Evolutionary conservation across 2,888 invertebrate species (phyloP).

Genomic region (Drosophila lutescens): DNA sequence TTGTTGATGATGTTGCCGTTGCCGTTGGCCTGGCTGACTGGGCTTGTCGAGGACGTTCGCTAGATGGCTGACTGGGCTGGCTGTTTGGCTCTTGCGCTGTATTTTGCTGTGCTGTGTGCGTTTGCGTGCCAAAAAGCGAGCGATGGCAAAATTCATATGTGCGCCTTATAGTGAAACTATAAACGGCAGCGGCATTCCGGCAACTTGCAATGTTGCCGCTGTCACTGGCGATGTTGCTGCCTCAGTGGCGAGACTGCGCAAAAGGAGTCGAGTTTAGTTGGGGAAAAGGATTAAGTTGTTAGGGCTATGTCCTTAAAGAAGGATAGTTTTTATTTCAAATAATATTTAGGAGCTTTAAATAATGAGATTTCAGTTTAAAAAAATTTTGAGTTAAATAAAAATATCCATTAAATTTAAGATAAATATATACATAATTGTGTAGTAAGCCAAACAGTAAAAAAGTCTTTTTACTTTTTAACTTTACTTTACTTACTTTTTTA

Average conservation of each 20-base stretch:
- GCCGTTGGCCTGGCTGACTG: slow-evolving; percentile 47
- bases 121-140: slow-evolving; percentile 72
- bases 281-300: slow-evolving; percentile 44
- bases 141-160: slow-evolving; percentile 71
- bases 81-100: slow-evolving; percentile 37
- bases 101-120: slow-evolving; percentile 50
- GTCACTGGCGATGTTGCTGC: slow-evolving; percentile 23
- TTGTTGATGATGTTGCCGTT: slow-evolving; percentile 23
- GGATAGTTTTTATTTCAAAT: no score
- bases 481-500: no score
- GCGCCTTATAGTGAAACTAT: slow-evolving; percentile 74
- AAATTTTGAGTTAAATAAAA: no score
- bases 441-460: no score
- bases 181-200: slow-evolving; percentile 70
- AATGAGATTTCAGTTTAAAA: no score
- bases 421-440: no score
- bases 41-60: slow-evolving; percentile 76
- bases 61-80: slow-evolving; percentile 46
- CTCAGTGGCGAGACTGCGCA: slow-evolving; percentile 51
- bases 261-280: slow-evolving; percentile 26
- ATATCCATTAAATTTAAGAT: no score
- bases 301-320: not conserved
- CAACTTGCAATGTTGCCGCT: slow-evolving; percentile 52
- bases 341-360: no score
- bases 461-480: no score